Conservation (phyloP, 2,888 invertebrate species). For the Euspilapteryx auroguttella region DNA sequence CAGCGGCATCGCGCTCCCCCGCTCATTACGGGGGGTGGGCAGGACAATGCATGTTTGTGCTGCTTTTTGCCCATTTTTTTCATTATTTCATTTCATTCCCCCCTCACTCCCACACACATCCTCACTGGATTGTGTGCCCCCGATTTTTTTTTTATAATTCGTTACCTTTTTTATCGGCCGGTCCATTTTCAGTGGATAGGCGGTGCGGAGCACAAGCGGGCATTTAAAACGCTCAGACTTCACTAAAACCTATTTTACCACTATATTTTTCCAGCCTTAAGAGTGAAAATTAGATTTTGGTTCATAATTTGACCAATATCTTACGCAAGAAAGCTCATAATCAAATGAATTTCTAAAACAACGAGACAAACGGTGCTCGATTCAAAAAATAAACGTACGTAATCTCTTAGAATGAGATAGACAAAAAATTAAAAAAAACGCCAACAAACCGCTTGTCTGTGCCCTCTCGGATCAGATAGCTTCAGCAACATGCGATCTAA, state of each 20-base stretch:
- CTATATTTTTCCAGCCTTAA: neutral
- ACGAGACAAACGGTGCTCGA: no score
- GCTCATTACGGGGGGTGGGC: conserved; percentile 48
- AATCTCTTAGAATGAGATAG: no score
- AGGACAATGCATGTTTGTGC: conserved; percentile 62
- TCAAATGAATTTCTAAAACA: no score
- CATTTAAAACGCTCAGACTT: conserved; percentile 19
- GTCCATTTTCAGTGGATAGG: conserved; percentile 58
- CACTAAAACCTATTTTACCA: neutral
- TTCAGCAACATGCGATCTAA: conserved; percentile 33
- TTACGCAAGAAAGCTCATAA: no score
- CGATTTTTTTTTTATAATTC: conserved; percentile 61
- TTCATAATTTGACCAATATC: no score
- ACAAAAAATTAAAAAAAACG: no score
- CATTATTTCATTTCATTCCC: conserved; percentile 59
- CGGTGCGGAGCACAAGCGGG: conserved; percentile 19
- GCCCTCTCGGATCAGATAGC: conserved; percentile 12
- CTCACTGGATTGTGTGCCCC: conserved; percentile 57
- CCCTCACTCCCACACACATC: conserved; percentile 52
- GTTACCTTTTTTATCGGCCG: conserved; percentile 62
- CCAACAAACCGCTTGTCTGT: conserved; percentile 18
- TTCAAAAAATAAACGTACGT: no score
- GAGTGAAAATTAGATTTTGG: no score
- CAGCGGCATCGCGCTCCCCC: no score
- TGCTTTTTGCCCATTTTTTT: conserved; percentile 62